Percentiles rank a stretch among this genome's conserved stretches.
Conservation (phyloP, 2,797 vertebrate genomes). For the Chrosomus eos region DNA sequence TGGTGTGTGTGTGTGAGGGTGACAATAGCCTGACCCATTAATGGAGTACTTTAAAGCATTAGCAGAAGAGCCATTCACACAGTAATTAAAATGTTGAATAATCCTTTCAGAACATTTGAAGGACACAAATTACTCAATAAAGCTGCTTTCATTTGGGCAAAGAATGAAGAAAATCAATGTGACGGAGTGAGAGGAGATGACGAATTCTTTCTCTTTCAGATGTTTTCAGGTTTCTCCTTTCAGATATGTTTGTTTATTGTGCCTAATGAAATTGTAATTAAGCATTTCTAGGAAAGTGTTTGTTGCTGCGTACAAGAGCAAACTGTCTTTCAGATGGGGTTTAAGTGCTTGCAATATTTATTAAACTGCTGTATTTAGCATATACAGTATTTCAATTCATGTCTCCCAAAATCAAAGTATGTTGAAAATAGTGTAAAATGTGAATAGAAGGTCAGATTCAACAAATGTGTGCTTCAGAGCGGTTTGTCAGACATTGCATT, state of each 20-base stretch:
- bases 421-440: not conserved
- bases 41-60: conserved; percentile 79
- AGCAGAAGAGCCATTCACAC: conserved; percentile 92
- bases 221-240: conserved; percentile 83
- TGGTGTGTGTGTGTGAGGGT: conserved; percentile 33
- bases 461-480: not conserved
- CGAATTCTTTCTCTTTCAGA: conserved; percentile 91
- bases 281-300: conserved; percentile 76
- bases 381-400: not conserved
- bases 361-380: not conserved
- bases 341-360: not conserved
- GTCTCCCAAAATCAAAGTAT: not conserved
- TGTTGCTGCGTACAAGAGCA: conserved; percentile 6
- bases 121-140: conserved; percentile 90
- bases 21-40: conserved; percentile 79
- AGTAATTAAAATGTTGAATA: conserved; percentile 99
- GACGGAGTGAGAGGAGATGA: conserved; percentile 85
- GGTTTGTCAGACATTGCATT: not conserved
- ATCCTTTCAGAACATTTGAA: conserved; percentile 95
- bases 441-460: not conserved
- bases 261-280: conserved; percentile 71
- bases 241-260: conserved; percentile 34
- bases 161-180: conserved; percentile 79
- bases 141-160: conserved; percentile 77
- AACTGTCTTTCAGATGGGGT: not conserved